These are phyloP conservation scores for Brienomyrus brachyistius DNA, from an alignment of 2,113 vertebrate genomes.

Conservation along the genomic window DNA sequence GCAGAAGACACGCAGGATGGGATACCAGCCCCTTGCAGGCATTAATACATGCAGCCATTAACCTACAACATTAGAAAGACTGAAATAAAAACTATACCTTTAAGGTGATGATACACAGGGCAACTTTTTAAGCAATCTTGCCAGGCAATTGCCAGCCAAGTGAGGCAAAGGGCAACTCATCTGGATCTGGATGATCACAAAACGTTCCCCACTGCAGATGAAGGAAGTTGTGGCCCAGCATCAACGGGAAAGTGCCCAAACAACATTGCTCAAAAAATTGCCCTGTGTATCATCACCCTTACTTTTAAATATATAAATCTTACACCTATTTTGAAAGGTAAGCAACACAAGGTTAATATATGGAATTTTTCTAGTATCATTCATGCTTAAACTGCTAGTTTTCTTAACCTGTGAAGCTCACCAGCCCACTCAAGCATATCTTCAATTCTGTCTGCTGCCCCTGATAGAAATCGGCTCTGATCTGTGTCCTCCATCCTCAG, in stretches of 20 bases:
- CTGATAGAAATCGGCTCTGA: slow-evolving; percentile 71
- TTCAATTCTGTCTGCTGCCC: slow-evolving; percentile 78
- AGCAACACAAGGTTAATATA: not conserved
- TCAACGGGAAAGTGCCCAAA: not conserved
- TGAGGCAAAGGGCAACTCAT: not conserved
- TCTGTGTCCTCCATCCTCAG: slow-evolving; percentile 90
- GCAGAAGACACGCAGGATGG: not conserved
- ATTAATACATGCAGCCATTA: not conserved
- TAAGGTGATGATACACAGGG: not conserved
- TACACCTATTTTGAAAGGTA: not conserved
- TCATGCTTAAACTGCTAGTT: not conserved
- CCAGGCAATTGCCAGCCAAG: not conserved
- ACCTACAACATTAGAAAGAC: not conserved
- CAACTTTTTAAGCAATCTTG: not conserved
- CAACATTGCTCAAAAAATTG: not conserved
- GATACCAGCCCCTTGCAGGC: not conserved
- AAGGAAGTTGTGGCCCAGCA: not conserved
- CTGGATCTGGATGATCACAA: not conserved
- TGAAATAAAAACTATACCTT: not conserved
- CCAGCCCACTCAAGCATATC: slow-evolving; percentile 88
- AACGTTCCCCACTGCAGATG: not conserved
- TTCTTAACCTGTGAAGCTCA: slow-evolving; percentile 39
- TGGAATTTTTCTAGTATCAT: not conserved
- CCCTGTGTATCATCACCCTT: not conserved
- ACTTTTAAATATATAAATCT: not conserved